Evolutionary conservation across 2,113 vertebrate species (phyloP), one percentile per base, ranked within the genome.

Genomic region (Tachysurus vachellii): DNA sequence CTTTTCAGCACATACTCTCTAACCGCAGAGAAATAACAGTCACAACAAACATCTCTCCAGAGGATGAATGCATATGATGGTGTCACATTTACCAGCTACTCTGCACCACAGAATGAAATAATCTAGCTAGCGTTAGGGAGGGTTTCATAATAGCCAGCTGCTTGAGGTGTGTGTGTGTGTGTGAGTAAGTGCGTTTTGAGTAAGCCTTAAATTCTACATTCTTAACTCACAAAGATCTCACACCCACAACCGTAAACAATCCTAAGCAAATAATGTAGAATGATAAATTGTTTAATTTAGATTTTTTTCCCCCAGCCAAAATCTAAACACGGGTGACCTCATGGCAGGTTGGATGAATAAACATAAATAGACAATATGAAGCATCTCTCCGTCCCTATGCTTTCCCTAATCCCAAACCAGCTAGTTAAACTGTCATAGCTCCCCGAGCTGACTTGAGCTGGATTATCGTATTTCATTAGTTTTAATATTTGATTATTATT

Each of bases 1-100:
- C 73, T 80, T 61, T 64, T 88, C 80, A 66, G 28, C 83, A 88
- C 90, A 31, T 87, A 83, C 61, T 85, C 44, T 87, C n/a, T 80
- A 85, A 44, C 77, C 17, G 26, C n/a, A 85, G 61, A 68, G 44
- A 44, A 61, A 88, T 42, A 61, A 61, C 14, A 19, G 36, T 11
- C 80, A 50, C 79, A 17, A 23, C 80, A 59, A 10, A 70, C 76
- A 57, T 64, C 62, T 56, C 75, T 68, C 84, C 42, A 42, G 44
- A 80, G 76, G 64, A 66, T 85, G 36, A 84, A 77, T 79, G 57
- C 56, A 26, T 79, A 47, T n/a, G 83, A 31, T 62, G 56, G 73
- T 62, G 36, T 75, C 26, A n/a, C 75, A 80, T 62, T 26, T 23
- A 76, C 47, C 71, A 62, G 70, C n/a, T n/a, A 26, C 50, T 79